phyloP scores from a whole-genome alignment of 2,797 vertebrate genomes.

The Galagoides demidoff region DNA sequence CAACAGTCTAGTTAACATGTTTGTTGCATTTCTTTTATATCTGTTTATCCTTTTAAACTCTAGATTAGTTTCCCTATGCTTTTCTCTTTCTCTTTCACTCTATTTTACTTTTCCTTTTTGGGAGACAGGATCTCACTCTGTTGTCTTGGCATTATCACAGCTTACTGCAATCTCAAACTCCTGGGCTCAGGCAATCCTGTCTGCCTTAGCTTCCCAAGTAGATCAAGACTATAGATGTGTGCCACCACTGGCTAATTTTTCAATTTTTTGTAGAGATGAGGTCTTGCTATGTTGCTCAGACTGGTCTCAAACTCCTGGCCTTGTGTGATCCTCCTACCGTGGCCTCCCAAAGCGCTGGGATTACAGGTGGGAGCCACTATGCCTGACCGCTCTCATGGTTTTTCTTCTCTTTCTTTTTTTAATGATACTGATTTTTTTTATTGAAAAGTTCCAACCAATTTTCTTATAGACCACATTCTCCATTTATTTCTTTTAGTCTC shows the following conservation, averaged over 20 bases:
- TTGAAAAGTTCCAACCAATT: background rate
- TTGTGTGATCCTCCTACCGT: too few relatives aligned
- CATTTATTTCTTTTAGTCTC: conserved; percentile 41
- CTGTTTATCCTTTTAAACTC: conserved; percentile 1
- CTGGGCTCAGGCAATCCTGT: background rate
- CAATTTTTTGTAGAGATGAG: too few relatives aligned
- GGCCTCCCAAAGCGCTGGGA: too few relatives aligned
- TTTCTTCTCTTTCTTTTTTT: background rate
- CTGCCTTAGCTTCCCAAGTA: background rate
- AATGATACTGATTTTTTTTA: background rate
- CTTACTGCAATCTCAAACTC: background rate
- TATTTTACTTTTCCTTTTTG: background rate
- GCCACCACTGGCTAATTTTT: too few relatives aligned
- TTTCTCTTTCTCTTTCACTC: background rate
- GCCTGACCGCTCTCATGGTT: too few relatives aligned
- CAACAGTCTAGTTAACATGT: background rate
- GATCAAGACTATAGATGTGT: too few relatives aligned
- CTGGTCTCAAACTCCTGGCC: too few relatives aligned
- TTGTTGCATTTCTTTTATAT: background rate
- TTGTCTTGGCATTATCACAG: background rate
- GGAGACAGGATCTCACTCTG: background rate
- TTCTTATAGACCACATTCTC: background rate
- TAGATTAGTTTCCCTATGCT: background rate
- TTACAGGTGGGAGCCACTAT: too few relatives aligned
- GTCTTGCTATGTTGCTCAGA: too few relatives aligned